phyloP scores from a whole-genome alignment of 2,113 vertebrate species.

The Misgurnus anguillicaudatus region DNA sequence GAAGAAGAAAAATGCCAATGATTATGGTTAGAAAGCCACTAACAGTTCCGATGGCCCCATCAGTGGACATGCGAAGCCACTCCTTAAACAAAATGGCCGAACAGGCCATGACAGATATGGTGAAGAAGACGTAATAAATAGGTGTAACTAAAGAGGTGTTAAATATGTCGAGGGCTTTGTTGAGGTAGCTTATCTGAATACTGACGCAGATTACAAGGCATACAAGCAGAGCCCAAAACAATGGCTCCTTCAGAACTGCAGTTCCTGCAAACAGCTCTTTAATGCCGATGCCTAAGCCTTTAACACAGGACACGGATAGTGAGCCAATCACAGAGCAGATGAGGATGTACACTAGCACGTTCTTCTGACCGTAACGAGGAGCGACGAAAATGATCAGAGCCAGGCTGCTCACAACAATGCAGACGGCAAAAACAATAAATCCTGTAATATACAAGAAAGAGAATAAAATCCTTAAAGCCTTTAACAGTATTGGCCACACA shows the following conservation, averaged over 20 bases:
- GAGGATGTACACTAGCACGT: conserved; percentile 81
- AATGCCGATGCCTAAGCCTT: conserved; percentile 82
- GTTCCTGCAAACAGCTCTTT: conserved; percentile 79
- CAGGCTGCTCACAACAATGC: conserved; percentile 77
- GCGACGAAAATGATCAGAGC: conserved; percentile 80
- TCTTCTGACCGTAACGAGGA: conserved; percentile 79
- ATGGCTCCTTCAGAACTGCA: conserved; percentile 76
- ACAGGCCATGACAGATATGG: conserved; percentile 80
- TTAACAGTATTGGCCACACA: too few relatives aligned
- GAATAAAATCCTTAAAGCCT: background rate
- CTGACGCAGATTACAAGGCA: conserved; percentile 80
- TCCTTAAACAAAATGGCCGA: conserved; percentile 86
- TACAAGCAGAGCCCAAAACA: conserved; percentile 78
- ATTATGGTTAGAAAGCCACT: conserved; percentile 83
- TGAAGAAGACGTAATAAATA: conserved; percentile 84
- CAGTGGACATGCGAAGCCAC: conserved; percentile 77
- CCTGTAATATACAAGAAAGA: conserved; percentile 67
- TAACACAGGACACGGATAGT: conserved; percentile 81
- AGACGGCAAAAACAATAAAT: conserved; percentile 80
- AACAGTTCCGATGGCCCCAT: conserved; percentile 73
- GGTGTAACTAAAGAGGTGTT: conserved; percentile 80
- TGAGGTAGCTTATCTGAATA: conserved; percentile 84
- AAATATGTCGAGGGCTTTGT: conserved; percentile 84
- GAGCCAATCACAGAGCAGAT: conserved; percentile 84
- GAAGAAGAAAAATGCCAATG: conserved; percentile 80